These are phyloP conservation scores for Candoia aspera DNA, from an alignment of 2,113 vertebrate genomes.

Conservation along the genomic window DNA sequence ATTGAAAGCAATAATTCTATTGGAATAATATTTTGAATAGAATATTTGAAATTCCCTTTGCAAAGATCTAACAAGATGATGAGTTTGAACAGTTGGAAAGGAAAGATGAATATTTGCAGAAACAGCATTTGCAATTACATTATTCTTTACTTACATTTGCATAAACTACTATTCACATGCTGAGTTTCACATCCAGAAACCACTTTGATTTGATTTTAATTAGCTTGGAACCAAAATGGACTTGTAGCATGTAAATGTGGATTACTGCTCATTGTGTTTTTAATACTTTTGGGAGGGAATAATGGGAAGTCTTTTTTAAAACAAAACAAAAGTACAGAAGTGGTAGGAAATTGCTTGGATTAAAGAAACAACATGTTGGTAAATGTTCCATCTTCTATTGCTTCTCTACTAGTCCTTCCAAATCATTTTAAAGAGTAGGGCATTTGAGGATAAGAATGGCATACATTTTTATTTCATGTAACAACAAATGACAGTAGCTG, in stretches of 20 bases:
- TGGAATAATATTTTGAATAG: not conserved
- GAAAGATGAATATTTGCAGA: not conserved
- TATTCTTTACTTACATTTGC: conserved; percentile 1
- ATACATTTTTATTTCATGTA: not conserved
- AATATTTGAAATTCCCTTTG: not conserved
- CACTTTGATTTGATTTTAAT: conserved; percentile 2
- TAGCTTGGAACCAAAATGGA: not conserved
- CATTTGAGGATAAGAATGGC: not conserved
- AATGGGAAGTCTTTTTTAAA: not conserved
- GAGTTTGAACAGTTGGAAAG: not conserved
- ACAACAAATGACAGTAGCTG: not conserved
- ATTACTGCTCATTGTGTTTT: not conserved
- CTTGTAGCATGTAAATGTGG: not conserved
- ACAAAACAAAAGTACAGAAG: not conserved
- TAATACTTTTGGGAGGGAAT: not conserved
- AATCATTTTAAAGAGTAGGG: not conserved
- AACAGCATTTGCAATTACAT: not conserved
- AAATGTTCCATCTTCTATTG: not conserved
- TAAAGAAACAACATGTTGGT: not conserved
- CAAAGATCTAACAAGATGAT: not conserved
- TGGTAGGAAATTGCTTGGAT: not conserved
- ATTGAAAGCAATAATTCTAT: not conserved
- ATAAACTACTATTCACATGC: not conserved
- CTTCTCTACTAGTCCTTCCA: not conserved
- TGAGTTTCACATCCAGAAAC: not conserved